phyloP scores from a whole-genome alignment of 2,113 vertebrate species.

The Cisticola juncidis region DNA sequence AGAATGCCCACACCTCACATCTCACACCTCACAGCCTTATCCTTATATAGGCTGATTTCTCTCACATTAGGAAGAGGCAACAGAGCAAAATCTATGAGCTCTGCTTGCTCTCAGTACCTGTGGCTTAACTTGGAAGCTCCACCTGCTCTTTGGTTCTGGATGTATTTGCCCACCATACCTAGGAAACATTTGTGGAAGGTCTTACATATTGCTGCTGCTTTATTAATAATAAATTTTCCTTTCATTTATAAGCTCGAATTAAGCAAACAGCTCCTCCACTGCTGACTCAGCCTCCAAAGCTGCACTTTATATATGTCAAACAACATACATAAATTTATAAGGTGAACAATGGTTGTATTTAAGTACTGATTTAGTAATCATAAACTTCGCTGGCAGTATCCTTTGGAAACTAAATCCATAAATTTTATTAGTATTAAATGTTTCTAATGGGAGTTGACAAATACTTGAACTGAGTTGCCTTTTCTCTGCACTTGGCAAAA shows the following conservation, averaged over 20 bases:
- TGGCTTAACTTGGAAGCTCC: neutral
- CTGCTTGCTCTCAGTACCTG: neutral
- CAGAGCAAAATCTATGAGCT: neutral
- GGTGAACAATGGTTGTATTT: slow-evolving; percentile 87
- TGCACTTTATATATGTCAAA: slow-evolving; percentile 69
- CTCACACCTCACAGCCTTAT: neutral
- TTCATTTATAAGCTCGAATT: slow-evolving; percentile 60
- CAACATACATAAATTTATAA: slow-evolving; percentile 79
- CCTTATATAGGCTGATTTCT: neutral
- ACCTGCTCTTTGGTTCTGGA: neutral
- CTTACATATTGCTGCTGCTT: slow-evolving; percentile 2
- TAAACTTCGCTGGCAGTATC: slow-evolving; percentile 86
- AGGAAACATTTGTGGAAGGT: neutral
- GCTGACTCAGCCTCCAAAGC: slow-evolving; percentile 68
- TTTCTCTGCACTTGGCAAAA: slow-evolving; percentile 86
- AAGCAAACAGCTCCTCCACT: slow-evolving; percentile 12
- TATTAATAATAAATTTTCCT: slow-evolving; percentile 26
- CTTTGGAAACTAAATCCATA: slow-evolving; percentile 90
- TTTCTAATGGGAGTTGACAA: slow-evolving; percentile 98
- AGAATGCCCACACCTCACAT: neutral
- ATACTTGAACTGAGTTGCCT: slow-evolving; percentile 89
- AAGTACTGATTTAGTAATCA: slow-evolving; percentile 81
- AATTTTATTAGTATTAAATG: slow-evolving; percentile 95
- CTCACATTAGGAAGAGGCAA: neutral
- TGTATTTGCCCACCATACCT: neutral